phyloP scores from a whole-genome alignment of 2,797 vertebrate genomes.

The Melanotaenia trifasciata region DNA sequence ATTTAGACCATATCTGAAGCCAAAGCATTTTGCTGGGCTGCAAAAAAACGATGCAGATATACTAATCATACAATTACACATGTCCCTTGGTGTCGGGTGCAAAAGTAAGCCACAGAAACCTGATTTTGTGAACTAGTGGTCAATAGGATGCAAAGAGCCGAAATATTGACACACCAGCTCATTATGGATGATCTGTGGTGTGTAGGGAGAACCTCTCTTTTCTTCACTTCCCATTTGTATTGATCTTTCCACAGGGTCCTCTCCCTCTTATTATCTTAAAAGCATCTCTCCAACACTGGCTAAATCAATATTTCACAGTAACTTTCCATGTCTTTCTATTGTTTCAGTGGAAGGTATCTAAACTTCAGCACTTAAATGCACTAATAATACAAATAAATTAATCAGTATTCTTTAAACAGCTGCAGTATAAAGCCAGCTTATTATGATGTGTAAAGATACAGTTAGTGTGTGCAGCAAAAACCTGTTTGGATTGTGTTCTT shows the following conservation, averaged over 20 bases:
- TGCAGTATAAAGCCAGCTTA: conserved; percentile 11
- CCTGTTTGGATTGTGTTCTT: conserved; percentile 35
- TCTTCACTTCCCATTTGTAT: conserved; percentile 78
- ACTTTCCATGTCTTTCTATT: conserved; percentile 67
- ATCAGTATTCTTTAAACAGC: conserved; percentile 17
- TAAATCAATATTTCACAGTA: conserved; percentile 78
- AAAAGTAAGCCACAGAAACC: conserved; percentile 29
- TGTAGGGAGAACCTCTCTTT: conserved; percentile 75
- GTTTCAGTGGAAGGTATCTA: conserved; percentile 54
- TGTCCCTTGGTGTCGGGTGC: conserved; percentile 16
- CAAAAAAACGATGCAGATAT: conserved; percentile 12
- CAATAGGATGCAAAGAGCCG: conserved; percentile 65
- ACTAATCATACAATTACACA: conserved; percentile 7
- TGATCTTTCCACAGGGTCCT: conserved; percentile 77
- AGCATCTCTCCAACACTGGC: conserved; percentile 80
- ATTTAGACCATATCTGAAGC: conserved; percentile 18
- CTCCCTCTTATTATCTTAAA: conserved; percentile 82
- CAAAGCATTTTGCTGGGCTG: conserved; percentile 24
- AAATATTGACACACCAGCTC: conserved; percentile 76
- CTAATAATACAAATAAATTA: conserved; percentile 33
- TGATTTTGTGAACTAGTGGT: conserved; percentile 51
- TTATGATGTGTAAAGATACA: conserved; percentile 42
- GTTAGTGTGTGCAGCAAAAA: conserved; percentile 52
- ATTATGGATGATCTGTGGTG: conserved; percentile 81
- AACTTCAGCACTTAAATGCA: conserved; percentile 44